Evolutionary conservation across 1,140 invertebrate species (phyloP).

Genomic region (Zaprionus inermis): DNA sequence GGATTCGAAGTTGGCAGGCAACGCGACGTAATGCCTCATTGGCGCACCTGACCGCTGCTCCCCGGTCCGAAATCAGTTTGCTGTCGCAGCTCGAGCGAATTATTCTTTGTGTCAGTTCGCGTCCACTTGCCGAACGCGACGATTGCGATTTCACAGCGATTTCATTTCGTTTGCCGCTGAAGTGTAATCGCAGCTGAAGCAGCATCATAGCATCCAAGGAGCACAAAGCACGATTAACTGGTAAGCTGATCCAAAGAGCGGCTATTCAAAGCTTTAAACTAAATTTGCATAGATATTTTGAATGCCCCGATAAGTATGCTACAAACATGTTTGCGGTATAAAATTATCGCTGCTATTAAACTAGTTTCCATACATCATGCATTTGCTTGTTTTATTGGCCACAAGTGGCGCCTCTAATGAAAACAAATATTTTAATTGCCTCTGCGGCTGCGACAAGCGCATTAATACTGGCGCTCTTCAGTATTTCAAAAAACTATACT

Average conservation of each 20-base stretch:
- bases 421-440: constrained; percentile 1
- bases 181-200: neutral
- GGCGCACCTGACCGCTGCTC: constrained; percentile 45
- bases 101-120: constrained; percentile 18
- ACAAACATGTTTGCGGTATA: neutral
- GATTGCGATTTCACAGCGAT: too few relatives aligned
- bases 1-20: constrained; percentile 74
- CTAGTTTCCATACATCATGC: neutral
- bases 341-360: neutral
- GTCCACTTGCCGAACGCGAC: neutral
- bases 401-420: neutral
- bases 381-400: neutral
- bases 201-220: neutral
- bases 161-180: too few relatives aligned
- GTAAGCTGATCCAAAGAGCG: neutral
- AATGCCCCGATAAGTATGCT: neutral
- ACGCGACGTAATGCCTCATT: constrained; percentile 61
- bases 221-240: neutral
- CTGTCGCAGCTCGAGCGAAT: constrained; percentile 8
- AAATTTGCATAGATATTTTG: neutral
- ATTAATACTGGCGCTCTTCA: neutral
- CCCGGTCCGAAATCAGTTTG: constrained; percentile 6
- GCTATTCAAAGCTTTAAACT: neutral
- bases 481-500: neutral
- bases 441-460: neutral